Percentiles rank a stretch among this genome's conserved stretches.
phyloP scores from a whole-genome alignment of 1,140 invertebrate species.

The Bombus waltoni region DNA sequence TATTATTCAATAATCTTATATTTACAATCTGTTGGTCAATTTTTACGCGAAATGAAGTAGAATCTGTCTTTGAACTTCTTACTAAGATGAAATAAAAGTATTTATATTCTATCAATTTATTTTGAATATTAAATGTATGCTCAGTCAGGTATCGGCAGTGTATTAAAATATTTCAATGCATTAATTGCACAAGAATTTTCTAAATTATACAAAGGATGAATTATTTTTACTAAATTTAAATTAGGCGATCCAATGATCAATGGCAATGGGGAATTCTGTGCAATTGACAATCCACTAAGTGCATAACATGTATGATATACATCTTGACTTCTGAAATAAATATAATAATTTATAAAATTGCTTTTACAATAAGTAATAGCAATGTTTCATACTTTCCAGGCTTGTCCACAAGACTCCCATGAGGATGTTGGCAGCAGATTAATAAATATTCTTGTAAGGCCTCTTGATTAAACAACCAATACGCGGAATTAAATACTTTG shows the following conservation, averaged over 20 bases:
- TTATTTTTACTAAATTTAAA: slow-evolving; percentile 72
- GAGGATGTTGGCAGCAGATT: slow-evolving; percentile 94
- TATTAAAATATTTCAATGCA: slow-evolving; percentile 75
- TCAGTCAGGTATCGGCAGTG: slow-evolving; percentile 75
- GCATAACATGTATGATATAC: slow-evolving; percentile 99
- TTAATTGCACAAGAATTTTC: slow-evolving; percentile 71
- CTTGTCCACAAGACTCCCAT: slow-evolving; percentile 97
- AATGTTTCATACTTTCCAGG: slow-evolving; percentile 91
- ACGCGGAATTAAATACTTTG: slow-evolving; percentile 75
- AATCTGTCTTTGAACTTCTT: slow-evolving; percentile 30
- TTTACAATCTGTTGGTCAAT: slow-evolving; percentile 51
- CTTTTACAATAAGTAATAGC: slow-evolving; percentile 28
- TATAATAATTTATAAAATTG: slow-evolving; percentile 36
- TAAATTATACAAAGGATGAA: slow-evolving; percentile 80
- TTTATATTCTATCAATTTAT: slow-evolving; percentile 35
- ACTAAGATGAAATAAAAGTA: slow-evolving; percentile 52
- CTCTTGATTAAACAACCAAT: slow-evolving; percentile 90
- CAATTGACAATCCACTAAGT: slow-evolving; percentile 96
- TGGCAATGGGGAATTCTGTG: slow-evolving; percentile 90
- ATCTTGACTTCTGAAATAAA: slow-evolving; percentile 89
- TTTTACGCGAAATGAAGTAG: slow-evolving; percentile 40
- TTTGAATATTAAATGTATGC: slow-evolving; percentile 36
- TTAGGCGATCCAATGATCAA: slow-evolving; percentile 70
- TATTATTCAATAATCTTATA: slow-evolving; percentile 52
- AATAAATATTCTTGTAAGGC: slow-evolving; percentile 98